Base-by-base conservation (phyloP, 2,113 vertebrate genomes). In the Stigmatopora nigra region DNA sequence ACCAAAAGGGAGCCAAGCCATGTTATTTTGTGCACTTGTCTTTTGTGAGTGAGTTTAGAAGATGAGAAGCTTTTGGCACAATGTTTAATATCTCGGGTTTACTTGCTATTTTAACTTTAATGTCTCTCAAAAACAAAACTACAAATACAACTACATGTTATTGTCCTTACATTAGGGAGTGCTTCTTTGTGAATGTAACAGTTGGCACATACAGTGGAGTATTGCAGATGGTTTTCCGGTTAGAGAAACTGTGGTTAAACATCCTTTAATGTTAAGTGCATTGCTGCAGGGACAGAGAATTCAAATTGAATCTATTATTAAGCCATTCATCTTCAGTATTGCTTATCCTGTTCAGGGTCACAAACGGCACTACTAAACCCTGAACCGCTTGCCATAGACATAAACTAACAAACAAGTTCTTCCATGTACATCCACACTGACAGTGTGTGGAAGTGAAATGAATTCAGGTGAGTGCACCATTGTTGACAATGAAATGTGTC, bases 1-100 rank as follows among this genome's bases (percentile, higher is more conserved):
- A 57, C 75, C 73, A 69, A 61, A 65, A 68, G 31, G 53, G 31
- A 59, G 45, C 70, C 80, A 84, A 81, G 78, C 45, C 45, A 35
- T 64, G 36, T 68, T 66, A 71, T 65, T 72, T 56, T 79, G 74
- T 75, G 72, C 69, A 76, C 72, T 80, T 76, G 83, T 84, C 71
- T 81, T 67, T 63, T 72, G 63, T 70, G 64, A 63, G 72, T 60
- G 69, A 74, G 53, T 83, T 80, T 72, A 81, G 76, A 81, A 83
- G 76, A 78, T 79, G 61, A 79, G 61, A 1, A 64, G 62, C 72
- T 76, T 62, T 70, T 66, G 65, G 64, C 61, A 76, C 80, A 80
- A 68, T 69, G 68, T 48, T 75, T 51, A 52, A 56, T 31, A 55
- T 69, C 62, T 66, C 58, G 31, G 52, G 48, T 67, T 64, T 49